Evolutionary conservation across 2,888 invertebrate genomes (phyloP).

Genomic region (Caenorhabditis drosophilae): DNA sequence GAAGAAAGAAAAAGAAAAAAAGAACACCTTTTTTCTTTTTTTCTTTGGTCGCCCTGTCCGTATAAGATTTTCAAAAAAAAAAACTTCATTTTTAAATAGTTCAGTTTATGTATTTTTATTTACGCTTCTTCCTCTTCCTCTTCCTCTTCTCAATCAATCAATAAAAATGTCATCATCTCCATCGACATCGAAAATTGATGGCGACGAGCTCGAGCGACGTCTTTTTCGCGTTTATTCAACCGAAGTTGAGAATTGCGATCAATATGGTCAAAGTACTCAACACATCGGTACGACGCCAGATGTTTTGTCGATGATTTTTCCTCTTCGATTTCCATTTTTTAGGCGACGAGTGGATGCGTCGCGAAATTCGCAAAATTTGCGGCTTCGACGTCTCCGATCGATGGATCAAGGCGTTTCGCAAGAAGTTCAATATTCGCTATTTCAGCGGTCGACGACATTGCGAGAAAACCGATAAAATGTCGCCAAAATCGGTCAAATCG

Average conservation of each 20-base stretch:
- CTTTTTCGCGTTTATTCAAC: constrained; percentile 14
- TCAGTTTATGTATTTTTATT: too few species aligned
- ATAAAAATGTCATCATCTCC: too few species aligned
- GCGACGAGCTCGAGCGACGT: constrained; percentile 16
- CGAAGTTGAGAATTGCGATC: constrained; percentile 27
- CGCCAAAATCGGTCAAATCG: constrained; percentile 12
- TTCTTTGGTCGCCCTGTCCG: too few species aligned
- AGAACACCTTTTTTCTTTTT: too few species aligned
- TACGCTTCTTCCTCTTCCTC: too few species aligned
- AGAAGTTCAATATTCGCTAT: constrained; percentile 26
- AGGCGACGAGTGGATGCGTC: constrained; percentile 39
- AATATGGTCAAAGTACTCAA: constrained; percentile 33
- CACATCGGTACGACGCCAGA: constrained; percentile 25
- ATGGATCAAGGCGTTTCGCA: constrained; percentile 33
- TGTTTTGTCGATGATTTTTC: background rate
- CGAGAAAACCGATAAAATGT: constrained; percentile 18
- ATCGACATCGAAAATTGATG: too few species aligned
- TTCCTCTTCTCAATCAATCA: too few species aligned
- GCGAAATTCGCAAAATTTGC: constrained; percentile 25
- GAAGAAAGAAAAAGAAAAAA: too few species aligned
- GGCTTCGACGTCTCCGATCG: constrained; percentile 33
- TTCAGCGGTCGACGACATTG: constrained; percentile 35
- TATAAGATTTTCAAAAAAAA: too few species aligned
- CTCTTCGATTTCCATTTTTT: background rate
- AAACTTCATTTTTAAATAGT: too few species aligned